phyloP scores from a whole-genome alignment of 2,797 vertebrate species.

The Premnoplex brunnescens region DNA sequence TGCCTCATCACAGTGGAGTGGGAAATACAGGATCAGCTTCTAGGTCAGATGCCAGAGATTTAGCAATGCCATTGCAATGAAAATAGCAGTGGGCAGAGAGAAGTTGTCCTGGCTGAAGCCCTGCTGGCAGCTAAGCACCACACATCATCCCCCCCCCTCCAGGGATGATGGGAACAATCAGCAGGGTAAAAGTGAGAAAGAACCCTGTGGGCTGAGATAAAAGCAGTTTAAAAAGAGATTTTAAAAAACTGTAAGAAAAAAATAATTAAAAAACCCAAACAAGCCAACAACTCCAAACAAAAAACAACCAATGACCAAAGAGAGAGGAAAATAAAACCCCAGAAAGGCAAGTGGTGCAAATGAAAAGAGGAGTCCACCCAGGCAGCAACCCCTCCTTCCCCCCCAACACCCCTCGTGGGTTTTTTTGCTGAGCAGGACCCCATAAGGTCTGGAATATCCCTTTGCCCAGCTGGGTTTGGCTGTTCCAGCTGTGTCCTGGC shows the following conservation, averaged over 20 bases:
- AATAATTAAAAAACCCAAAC: too few relatives aligned
- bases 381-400: neutral
- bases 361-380: neutral
- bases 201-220: neutral
- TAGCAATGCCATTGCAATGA: neutral
- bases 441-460: neutral
- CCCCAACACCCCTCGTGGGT: neutral
- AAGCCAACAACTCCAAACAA: too few relatives aligned
- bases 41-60: neutral
- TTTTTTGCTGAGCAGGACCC: neutral
- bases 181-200: neutral
- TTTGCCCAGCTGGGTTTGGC: neutral
- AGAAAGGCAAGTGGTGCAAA: neutral
- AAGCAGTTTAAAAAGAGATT: neutral
- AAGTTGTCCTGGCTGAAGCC: neutral
- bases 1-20: neutral
- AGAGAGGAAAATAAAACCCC: neutral
- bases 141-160: fast-evolving
- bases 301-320: neutral
- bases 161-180: neutral
- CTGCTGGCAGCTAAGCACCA: neutral
- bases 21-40: neutral
- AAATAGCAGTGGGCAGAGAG: neutral
- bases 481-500: neutral
- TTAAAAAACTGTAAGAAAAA: neutral